Conservation (phyloP, 1,140 invertebrate species). For the Prorops nasuta region DNA sequence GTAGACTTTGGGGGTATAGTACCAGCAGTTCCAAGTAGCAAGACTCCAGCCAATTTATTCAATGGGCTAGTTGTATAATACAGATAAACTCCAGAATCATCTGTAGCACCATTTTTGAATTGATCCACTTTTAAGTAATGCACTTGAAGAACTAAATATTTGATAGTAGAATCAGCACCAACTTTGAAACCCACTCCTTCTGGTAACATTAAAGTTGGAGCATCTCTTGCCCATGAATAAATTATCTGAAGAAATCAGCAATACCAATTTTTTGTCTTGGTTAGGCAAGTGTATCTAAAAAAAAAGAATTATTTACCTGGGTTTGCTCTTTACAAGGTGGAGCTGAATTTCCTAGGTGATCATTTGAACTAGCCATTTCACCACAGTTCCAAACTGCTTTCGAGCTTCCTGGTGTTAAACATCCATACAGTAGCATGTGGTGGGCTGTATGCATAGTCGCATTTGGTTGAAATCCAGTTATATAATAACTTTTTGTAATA, state of each 20-base stretch:
- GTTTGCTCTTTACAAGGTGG: conserved; percentile 71
- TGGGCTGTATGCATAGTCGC: conserved; percentile 88
- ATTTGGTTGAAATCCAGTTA: conserved; percentile 91
- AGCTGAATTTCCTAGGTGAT: conserved; percentile 52
- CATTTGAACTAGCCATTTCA: conserved; percentile 72
- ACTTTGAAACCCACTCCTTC: conserved; percentile 81
- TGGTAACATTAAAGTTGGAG: conserved; percentile 81
- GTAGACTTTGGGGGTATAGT: conserved; percentile 66
- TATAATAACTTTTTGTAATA: conserved; percentile 68
- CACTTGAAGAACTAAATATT: conserved; percentile 87
- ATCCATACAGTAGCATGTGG: conserved; percentile 96
- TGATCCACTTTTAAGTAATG: conserved; percentile 80
- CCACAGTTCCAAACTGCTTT: conserved; percentile 89
- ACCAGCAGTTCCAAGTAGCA: conserved; percentile 82
- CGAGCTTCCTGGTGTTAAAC: conserved; percentile 75
- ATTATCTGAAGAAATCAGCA: conserved; percentile 70
- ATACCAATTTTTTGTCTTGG: not conserved
- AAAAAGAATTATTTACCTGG: conserved; percentile 65
- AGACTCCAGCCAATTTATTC: conserved; percentile 81
- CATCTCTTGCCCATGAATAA: conserved; percentile 97
- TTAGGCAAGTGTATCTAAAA: too few species aligned
- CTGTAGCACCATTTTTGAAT: conserved; percentile 74
- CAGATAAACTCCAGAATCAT: conserved; percentile 79
- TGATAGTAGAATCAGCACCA: conserved; percentile 68
- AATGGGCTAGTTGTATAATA: conserved; percentile 72